phyloP scores from a whole-genome alignment of 2,888 invertebrate genomes.

The Ophion ventricosus region DNA sequence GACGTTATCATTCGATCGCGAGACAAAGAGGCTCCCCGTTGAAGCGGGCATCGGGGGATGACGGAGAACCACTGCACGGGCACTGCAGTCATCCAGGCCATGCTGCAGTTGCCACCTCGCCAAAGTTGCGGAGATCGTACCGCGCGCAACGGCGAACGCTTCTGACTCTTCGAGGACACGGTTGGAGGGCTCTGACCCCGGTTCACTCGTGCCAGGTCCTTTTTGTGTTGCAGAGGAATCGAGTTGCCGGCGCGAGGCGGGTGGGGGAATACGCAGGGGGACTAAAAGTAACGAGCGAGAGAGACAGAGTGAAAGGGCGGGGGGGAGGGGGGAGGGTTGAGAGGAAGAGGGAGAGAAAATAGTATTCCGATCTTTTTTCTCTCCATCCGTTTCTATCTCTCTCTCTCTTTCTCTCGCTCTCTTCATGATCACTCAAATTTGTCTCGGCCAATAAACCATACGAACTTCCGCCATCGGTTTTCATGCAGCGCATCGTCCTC shows the following conservation, averaged over 20 bases:
- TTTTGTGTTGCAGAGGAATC: conserved; percentile 56
- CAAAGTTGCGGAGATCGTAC: conserved; percentile 63
- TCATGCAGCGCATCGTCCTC: conserved; percentile 28
- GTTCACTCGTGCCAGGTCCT: conserved; percentile 69
- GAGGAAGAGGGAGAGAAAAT: conserved; percentile 27
- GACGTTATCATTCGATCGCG: background rate
- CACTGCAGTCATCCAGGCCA: conserved; percentile 71
- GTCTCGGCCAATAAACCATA: conserved; percentile 61
- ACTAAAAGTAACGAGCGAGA: conserved; percentile 21
- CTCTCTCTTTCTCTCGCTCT: conserved; percentile 2
- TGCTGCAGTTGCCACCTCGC: conserved; percentile 75
- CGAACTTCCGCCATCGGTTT: conserved; percentile 58
- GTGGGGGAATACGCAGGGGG: conserved; percentile 37
- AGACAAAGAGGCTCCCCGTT: background rate
- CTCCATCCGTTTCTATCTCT: conserved; percentile 1
- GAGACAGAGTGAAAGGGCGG: conserved; percentile 2
- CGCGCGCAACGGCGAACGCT: conserved; percentile 32
- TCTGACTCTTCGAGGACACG: conserved; percentile 72
- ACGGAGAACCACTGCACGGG: conserved; percentile 74
- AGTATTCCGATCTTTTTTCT: background rate
- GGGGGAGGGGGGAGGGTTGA: background rate
- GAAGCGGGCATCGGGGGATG: background rate
- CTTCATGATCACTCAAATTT: conserved; percentile 41
- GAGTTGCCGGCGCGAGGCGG: conserved; percentile 22
- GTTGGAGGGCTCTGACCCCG: conserved; percentile 78